phyloP scores from a whole-genome alignment of 2,888 invertebrate species.

The Hylaea fasciaria region DNA sequence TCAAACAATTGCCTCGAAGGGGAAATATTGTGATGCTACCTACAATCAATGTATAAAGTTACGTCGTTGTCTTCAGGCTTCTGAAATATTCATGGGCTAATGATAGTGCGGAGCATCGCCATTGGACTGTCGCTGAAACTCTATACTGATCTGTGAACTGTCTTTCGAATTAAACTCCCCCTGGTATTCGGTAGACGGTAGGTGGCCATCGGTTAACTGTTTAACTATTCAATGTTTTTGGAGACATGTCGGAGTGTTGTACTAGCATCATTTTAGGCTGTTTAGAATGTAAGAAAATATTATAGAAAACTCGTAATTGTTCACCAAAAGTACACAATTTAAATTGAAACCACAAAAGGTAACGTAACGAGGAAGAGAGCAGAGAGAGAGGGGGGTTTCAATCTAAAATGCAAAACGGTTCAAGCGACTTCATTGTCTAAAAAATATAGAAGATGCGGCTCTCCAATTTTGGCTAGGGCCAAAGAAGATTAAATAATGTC shows the following conservation, averaged over 20 bases:
- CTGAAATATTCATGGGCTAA: constrained; percentile 48
- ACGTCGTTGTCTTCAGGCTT: constrained; percentile 35
- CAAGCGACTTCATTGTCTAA: too few species aligned
- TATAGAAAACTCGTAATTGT: too few species aligned
- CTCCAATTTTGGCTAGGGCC: too few species aligned
- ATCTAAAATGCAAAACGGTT: too few species aligned
- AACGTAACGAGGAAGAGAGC: too few species aligned
- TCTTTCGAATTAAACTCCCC: constrained; percentile 7
- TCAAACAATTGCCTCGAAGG: not conserved
- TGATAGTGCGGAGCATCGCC: constrained; percentile 19
- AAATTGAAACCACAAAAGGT: too few species aligned
- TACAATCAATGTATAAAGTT: constrained; percentile 36
- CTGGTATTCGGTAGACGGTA: constrained; percentile 6
- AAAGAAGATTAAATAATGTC: too few species aligned
- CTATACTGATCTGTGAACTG: constrained; percentile 1
- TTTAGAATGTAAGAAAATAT: too few species aligned
- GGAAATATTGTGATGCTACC: constrained; percentile 50
- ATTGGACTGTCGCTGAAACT: constrained; percentile 19
- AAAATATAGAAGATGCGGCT: too few species aligned
- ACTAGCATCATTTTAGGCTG: not conserved
- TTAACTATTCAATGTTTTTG: constrained; percentile 3
- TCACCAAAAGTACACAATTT: too few species aligned
- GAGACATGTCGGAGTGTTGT: not conserved
- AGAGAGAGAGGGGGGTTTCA: too few species aligned
- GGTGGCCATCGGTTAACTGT: constrained; percentile 10